Evolutionary conservation across 2,797 vertebrate species (phyloP), one percentile per base, ranked within the genome.

Genomic region (Steatocranus sp.): DNA sequence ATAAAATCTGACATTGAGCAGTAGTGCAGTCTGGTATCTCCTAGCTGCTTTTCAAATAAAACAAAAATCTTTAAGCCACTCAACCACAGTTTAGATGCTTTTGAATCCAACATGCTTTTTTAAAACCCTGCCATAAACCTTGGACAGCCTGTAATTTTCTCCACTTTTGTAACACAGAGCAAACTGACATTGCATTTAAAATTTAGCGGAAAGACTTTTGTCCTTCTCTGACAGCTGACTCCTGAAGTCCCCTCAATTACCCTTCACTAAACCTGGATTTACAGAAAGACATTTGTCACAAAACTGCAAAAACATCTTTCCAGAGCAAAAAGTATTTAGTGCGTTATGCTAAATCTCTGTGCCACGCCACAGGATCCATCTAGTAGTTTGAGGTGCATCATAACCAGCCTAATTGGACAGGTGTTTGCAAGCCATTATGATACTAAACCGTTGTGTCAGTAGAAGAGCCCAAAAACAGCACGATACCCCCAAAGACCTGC

Each of bases 321-420:
- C 14, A 25, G 81, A 89, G 89, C 82, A 82, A 79, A 79, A 82
- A 78, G 88, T 77, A 89, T 93, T 95, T 91, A 90, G 90, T 56
- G 74, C 81, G 91, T 89, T 93, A 92, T 87, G 84, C 93, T 92
- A 93, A 95, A 94, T 93, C 93, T 92, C 84, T 70, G 80, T 30
- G 80, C 89, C 80, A 70, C 91, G 10, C 93, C 25, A 23, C 87
- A 46, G 91, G 93, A 95, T 83, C 92, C 51, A 86, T 95, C 94
- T 25, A 12, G 83, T 79, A 85, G 88, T 89, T 88, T 93, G 94
- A 95, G 88, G 84, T 92, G 92, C 89, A 91, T 94, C 93, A 91
- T 90, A 94, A 93, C 94, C 92, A 94, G 89, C 82, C 92, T 95
- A 95, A 96, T 95, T 96, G 93, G 94, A 95, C 94, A 95, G 94